These are phyloP conservation scores for Nixonia krombeini DNA, from an alignment of 1,140 invertebrate species.

Conservation along the genomic window DNA sequence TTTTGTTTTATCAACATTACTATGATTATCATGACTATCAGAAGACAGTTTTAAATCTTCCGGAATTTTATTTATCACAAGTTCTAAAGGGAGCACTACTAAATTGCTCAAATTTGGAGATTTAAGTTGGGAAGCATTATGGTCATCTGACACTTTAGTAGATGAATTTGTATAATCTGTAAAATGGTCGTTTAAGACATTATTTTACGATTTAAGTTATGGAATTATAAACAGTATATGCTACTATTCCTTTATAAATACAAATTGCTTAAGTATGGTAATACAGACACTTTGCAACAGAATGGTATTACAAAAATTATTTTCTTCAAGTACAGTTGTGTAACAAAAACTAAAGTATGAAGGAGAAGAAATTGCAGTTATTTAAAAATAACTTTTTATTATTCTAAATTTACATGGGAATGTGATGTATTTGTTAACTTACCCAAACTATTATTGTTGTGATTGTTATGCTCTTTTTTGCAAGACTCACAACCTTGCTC, in stretches of 20 bases:
- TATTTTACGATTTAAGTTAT: neutral
- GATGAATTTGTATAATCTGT: conserved; percentile 4
- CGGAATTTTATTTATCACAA: conserved; percentile 49
- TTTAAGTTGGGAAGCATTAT: neutral
- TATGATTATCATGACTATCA: conserved; percentile 7
- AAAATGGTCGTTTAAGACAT: neutral
- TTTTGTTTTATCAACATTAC: neutral
- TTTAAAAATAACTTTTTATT: too few species aligned
- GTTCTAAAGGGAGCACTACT: conserved; percentile 40
- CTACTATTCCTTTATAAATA: neutral
- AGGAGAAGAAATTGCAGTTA: too few species aligned
- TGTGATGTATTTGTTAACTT: too few species aligned
- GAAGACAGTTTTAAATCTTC: neutral
- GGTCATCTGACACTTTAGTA: neutral
- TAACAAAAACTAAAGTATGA: too few species aligned
- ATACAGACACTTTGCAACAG: too few species aligned
- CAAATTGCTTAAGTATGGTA: too few species aligned
- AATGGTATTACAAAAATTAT: too few species aligned
- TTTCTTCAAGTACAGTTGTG: too few species aligned
- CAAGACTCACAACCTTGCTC: conserved; percentile 64
- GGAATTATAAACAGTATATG: too few species aligned
- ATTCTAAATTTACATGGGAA: too few species aligned
- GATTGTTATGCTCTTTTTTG: conserved; percentile 21
- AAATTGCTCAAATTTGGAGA: conserved; percentile 3
- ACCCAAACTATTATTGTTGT: conserved; percentile 42